Base-by-base conservation (phyloP, 2,888 invertebrate genomes). In the Drosophila pseudotakahashii region DNA sequence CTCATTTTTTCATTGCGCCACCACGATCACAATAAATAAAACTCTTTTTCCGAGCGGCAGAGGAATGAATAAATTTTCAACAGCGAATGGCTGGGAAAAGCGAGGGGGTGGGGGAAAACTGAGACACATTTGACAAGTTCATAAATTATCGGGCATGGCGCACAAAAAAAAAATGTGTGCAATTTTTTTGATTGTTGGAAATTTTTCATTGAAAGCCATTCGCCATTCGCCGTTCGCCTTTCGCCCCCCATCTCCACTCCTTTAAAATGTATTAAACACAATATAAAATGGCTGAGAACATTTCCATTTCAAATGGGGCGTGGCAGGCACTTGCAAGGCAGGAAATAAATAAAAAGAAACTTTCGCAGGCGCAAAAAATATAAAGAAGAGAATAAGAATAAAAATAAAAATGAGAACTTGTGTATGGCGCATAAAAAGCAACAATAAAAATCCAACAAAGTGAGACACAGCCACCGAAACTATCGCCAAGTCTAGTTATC, bases 61-160 rank as follows among this genome's bases (percentile, higher is more conserved):
- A 59, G 32, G 54, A 26, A 62, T 47, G 66, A 66, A 63, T 63
- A 41, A 63, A 41, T 62, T 62, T 47, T 47, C 16, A 19, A 36
- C 45, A 48, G 13, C 3, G 14, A 48, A 32, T 23, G 42, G 26
- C 13, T 19, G 30, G 30, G 30, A 30, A 30, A 30, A 30, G 7
- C 7, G 37, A 2, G 23, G 14, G 23, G 53, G 45, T 23, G 30
- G 62, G 62, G 47, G 41, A 48, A 60, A 51, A 61, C 44, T 61
- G 67, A 53, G 68, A 73, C 60, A 58, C 73, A 73, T 68, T 73
- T 73, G 73, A 73, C 73, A 73, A 73, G 73, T 73, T 73, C 73
- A 73, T 73, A 73, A 73, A 73, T 73, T 73, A 68, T 62, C 58
- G 45, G 53, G 42, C 50, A 54, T 41, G 54, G 66, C 52, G 53